These are phyloP conservation scores for Cyrtorhinus lividipennis DNA, from an alignment of 1,140 invertebrate genomes.

Conservation along the genomic window DNA sequence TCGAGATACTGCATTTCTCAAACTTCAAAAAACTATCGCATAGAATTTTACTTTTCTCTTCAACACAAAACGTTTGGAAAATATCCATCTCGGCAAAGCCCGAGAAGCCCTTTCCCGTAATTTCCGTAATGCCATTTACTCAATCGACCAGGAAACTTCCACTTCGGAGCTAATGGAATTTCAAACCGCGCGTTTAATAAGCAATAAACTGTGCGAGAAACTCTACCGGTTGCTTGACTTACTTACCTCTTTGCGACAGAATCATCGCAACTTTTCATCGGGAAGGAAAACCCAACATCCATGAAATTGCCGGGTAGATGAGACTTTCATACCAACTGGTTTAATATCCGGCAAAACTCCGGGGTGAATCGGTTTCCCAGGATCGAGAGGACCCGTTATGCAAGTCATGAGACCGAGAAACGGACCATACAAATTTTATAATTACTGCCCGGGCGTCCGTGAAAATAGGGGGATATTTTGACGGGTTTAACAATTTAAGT, in stretches of 20 bases:
- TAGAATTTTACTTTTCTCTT: background rate
- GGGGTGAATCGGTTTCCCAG: too few species aligned
- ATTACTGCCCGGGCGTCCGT: too few species aligned
- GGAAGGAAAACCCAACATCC: background rate
- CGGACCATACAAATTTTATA: too few species aligned
- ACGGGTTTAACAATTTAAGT: too few species aligned
- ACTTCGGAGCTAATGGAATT: conserved; percentile 2
- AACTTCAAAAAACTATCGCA: background rate
- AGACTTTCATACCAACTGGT: too few species aligned
- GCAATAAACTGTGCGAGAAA: conserved; percentile 2
- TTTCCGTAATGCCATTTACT: conserved; percentile 9
- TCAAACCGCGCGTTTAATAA: conserved; percentile 1
- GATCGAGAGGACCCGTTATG: too few species aligned
- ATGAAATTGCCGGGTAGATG: background rate
- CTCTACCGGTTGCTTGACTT: background rate
- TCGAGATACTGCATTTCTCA: background rate
- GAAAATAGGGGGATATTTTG: too few species aligned
- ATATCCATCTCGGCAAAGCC: background rate
- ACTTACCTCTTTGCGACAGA: background rate
- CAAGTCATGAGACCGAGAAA: too few species aligned
- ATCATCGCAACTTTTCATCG: background rate
- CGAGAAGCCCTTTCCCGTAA: background rate
- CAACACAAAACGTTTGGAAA: background rate
- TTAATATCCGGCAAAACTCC: too few species aligned
- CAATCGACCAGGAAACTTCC: conserved; percentile 3